phyloP scores from a whole-genome alignment of 2,797 vertebrate species.

The Amniataba percoides region DNA sequence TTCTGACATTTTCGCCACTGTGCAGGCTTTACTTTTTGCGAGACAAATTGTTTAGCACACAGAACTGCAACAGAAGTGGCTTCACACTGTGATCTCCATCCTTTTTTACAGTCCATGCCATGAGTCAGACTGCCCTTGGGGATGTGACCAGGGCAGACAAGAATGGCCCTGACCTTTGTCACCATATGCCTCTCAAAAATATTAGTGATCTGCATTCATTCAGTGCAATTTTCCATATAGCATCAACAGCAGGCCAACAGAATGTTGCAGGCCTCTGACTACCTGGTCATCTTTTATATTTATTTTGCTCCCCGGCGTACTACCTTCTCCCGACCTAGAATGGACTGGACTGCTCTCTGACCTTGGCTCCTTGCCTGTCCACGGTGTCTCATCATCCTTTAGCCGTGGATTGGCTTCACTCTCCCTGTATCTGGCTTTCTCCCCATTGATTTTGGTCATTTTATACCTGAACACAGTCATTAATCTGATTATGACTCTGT shows the following conservation, averaged over 20 bases:
- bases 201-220: slow-evolving; percentile 64
- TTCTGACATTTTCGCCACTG: slow-evolving; percentile 18
- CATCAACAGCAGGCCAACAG: slow-evolving; percentile 59
- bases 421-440: slow-evolving; percentile 55
- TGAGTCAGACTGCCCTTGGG: slow-evolving; percentile 44
- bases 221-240: slow-evolving; percentile 61
- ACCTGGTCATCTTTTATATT: slow-evolving; percentile 53
- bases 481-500: slow-evolving; percentile 82
- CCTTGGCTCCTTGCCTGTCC: slow-evolving; percentile 70
- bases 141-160: slow-evolving; percentile 41
- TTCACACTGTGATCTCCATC: slow-evolving; percentile 24
- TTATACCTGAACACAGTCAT: slow-evolving; percentile 81
- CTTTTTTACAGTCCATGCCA: slow-evolving; percentile 28
- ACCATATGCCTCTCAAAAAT: slow-evolving; percentile 65
- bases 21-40: neutral
- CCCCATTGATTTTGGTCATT: slow-evolving; percentile 80
- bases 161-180: slow-evolving; percentile 59
- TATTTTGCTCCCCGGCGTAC: slow-evolving; percentile 42
- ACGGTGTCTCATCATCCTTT: slow-evolving; percentile 65
- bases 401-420: slow-evolving; percentile 54
- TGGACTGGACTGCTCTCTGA: slow-evolving; percentile 58
- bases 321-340: slow-evolving; percentile 59
- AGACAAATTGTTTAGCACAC: slow-evolving; percentile 8
- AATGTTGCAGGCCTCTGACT: slow-evolving; percentile 45
- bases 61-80: slow-evolving; percentile 20